phyloP scores from a whole-genome alignment of 1,140 invertebrate species.

The Calephelis virginiensis region DNA sequence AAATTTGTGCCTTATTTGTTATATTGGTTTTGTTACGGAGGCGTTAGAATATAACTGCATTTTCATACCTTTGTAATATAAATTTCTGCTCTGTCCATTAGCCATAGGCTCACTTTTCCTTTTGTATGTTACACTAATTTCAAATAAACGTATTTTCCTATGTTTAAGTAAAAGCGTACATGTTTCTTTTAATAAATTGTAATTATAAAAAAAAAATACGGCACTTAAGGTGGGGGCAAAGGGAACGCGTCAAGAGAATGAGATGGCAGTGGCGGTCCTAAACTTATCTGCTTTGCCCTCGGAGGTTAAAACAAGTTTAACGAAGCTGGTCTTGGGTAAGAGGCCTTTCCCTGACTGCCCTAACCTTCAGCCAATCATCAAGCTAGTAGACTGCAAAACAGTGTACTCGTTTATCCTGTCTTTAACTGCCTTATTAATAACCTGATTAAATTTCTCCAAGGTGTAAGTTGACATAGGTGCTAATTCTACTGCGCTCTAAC shows the following conservation, averaged over 20 bases:
- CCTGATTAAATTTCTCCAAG: too few relatives aligned
- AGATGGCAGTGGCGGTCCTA: conserved; percentile 40
- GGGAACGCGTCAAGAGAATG: conserved; percentile 37
- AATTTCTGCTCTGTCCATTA: too few relatives aligned
- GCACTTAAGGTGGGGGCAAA: conserved; percentile 42
- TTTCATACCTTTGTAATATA: too few relatives aligned
- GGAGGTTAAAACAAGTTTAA: conserved; percentile 27
- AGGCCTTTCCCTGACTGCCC: conserved; percentile 30
- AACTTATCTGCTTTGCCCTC: conserved; percentile 27
- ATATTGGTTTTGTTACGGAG: too few relatives aligned
- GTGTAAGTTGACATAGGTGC: too few relatives aligned
- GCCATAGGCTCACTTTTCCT: too few relatives aligned
- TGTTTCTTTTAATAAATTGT: neutral
- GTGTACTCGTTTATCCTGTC: conserved; percentile 17
- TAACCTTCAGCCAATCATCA: conserved; percentile 23
- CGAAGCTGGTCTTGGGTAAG: conserved; percentile 31
- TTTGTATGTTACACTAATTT: too few relatives aligned
- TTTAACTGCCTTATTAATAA: neutral
- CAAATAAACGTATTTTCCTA: neutral
- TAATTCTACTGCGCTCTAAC: too few relatives aligned
- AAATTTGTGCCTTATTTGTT: too few relatives aligned
- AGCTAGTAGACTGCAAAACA: conserved; percentile 26
- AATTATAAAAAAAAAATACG: conserved; percentile 21
- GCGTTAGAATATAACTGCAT: too few relatives aligned
- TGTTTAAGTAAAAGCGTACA: neutral